A percentile compares a stretch with the other conserved stretches of the same genome.
phyloP scores from a whole-genome alignment of 1,140 invertebrate species.

The Bombyx mandarina region DNA sequence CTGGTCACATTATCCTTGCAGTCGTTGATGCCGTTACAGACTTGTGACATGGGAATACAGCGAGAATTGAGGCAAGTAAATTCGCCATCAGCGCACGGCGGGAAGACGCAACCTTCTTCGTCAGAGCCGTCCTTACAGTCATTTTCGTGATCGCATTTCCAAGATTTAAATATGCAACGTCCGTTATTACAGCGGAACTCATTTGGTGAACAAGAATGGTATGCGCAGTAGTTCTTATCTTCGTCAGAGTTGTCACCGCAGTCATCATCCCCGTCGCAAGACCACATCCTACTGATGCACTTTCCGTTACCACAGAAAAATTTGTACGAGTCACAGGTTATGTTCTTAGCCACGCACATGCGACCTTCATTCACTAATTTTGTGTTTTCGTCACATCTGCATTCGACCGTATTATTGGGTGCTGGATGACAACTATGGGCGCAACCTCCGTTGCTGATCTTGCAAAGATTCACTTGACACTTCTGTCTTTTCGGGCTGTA shows the following conservation, averaged over 20 bases:
- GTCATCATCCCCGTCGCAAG: constrained; percentile 96
- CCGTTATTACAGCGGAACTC: constrained; percentile 96
- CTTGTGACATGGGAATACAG: constrained; percentile 88
- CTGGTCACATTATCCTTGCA: constrained; percentile 94
- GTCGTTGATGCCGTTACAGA: constrained; percentile 95
- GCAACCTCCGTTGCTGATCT: constrained; percentile 95
- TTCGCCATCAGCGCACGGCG: constrained; percentile 90
- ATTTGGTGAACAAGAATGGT: constrained; percentile 92
- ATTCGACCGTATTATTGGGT: constrained; percentile 86
- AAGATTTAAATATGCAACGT: constrained; percentile 94
- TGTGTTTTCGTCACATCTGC: constrained; percentile 87
- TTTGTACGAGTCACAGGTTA: constrained; percentile 90
- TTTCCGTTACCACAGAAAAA: constrained; percentile 95
- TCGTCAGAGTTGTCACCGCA: constrained; percentile 97
- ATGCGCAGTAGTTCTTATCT: constrained; percentile 91
- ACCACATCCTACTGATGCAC: constrained; percentile 96
- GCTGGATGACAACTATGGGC: constrained; percentile 94
- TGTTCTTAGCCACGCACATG: constrained; percentile 91
- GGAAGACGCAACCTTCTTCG: constrained; percentile 92
- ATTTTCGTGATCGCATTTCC: constrained; percentile 96
- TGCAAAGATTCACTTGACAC: constrained; percentile 89
- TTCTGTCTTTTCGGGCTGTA: constrained; percentile 85
- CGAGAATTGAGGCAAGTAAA: constrained; percentile 94
- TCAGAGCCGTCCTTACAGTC: constrained; percentile 95
- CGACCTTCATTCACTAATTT: constrained; percentile 93